Evolutionary conservation across 2,888 invertebrate genomes (phyloP).

Genomic region (Hydropsyche betteni): DNA sequence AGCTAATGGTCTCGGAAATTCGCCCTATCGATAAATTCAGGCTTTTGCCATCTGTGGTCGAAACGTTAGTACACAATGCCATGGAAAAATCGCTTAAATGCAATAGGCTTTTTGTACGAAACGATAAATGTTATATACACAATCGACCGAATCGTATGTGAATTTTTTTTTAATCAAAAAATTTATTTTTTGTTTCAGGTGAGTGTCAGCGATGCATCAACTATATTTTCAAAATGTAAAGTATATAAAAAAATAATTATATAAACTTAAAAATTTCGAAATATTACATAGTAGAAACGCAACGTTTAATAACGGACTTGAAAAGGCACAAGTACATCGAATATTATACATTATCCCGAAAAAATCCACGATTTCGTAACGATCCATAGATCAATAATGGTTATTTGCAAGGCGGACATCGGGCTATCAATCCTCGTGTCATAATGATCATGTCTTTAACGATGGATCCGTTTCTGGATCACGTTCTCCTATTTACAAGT

Average conservation of each 20-base stretch:
- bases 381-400: constrained; percentile 17
- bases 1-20: constrained; percentile 31
- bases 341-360: not conserved
- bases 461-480: constrained; percentile 29
- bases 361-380: not conserved
- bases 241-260: not conserved
- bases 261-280: too few relatives aligned
- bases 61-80: too few relatives aligned
- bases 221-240: not conserved
- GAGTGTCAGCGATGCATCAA: not conserved
- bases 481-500: constrained; percentile 33
- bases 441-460: constrained; percentile 33
- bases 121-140: too few relatives aligned
- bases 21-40: constrained; percentile 34
- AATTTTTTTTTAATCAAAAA: not conserved
- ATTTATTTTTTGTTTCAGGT: constrained; percentile 17
- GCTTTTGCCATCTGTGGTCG: constrained; percentile 33
- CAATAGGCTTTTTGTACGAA: not conserved
- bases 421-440: constrained; percentile 27
- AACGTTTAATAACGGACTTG: not conserved
- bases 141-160: not conserved
- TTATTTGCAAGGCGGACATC: constrained; percentile 18
- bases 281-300: not conserved
- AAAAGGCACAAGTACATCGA: not conserved
- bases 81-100: not conserved